Evolutionary conservation across 2,888 invertebrate species (phyloP).

Genomic region (Chaetogeoica ovagalla): DNA sequence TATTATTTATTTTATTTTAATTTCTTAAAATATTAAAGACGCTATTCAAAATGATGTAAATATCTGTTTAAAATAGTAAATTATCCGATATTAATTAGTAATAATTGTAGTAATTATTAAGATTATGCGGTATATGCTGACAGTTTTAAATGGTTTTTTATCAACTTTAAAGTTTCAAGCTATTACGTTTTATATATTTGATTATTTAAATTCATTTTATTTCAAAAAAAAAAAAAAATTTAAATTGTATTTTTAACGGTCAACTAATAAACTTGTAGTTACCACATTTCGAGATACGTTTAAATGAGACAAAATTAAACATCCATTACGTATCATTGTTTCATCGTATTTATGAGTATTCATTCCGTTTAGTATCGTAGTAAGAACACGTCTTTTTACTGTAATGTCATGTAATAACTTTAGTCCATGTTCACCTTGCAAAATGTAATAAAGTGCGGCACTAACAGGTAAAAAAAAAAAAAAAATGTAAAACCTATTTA

Average conservation of each 20-base stretch:
- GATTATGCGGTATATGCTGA: too few species aligned
- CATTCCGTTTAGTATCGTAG: conserved; percentile 85
- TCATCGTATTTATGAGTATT: conserved; percentile 80
- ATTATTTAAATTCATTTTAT: background rate
- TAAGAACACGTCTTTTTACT: conserved; percentile 78
- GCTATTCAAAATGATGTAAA: too few species aligned
- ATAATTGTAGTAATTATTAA: too few species aligned
- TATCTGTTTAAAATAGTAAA: too few species aligned
- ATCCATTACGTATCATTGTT: conserved; percentile 95
- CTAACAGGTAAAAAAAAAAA: conserved; percentile 63
- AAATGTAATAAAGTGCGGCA: conserved; percentile 92
- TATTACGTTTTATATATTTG: too few species aligned
- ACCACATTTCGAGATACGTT: conserved; percentile 94
- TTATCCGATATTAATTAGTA: too few species aligned
- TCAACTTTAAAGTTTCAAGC: too few species aligned
- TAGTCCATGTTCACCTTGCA: conserved; percentile 74
- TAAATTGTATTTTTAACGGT: background rate
- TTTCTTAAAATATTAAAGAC: too few species aligned
- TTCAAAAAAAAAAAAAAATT: background rate
- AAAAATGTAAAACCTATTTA: conserved; percentile 9
- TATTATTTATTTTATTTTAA: too few species aligned
- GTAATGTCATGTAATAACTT: conserved; percentile 62
- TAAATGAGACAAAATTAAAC: conserved; percentile 88
- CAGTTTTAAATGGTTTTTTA: too few species aligned
- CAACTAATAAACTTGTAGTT: conserved; percentile 57